phyloP scores from a whole-genome alignment of 2,113 vertebrate genomes.

The Nipponia nippon region DNA sequence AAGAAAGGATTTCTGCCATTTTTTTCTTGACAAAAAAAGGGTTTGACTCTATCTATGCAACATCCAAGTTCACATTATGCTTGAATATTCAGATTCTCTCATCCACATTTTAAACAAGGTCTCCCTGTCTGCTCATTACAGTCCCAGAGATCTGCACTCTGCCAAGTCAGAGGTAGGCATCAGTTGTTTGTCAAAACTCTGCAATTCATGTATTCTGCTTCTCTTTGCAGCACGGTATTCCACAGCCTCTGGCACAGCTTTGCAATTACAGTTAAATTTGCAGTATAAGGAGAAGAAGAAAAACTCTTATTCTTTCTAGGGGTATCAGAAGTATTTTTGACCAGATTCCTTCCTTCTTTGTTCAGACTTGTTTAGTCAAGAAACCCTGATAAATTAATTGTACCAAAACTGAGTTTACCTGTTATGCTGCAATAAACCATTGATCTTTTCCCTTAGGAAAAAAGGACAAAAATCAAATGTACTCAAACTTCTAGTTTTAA shows the following conservation, averaged over 20 bases:
- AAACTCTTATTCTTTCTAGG: background rate
- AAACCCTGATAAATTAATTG: background rate
- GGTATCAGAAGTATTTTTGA: background rate
- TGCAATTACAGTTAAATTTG: slow-evolving; percentile 68
- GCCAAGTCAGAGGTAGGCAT: slow-evolving; percentile 72
- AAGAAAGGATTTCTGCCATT: slow-evolving; percentile 24
- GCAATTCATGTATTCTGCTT: slow-evolving; percentile 63
- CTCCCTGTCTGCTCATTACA: slow-evolving; percentile 61
- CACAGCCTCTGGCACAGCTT: slow-evolving; percentile 74
- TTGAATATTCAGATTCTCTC: slow-evolving; percentile 73
- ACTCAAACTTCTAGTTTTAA: background rate
- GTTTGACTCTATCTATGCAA: slow-evolving; percentile 62
- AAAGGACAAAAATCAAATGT: background rate
- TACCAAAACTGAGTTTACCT: background rate
- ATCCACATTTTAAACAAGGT: slow-evolving; percentile 57
- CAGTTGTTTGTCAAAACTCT: slow-evolving; percentile 58
- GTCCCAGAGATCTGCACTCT: slow-evolving; percentile 65
- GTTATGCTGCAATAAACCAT: background rate
- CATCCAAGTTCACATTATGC: slow-evolving; percentile 66
- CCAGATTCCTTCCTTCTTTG: background rate
- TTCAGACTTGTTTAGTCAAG: background rate
- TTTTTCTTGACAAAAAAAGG: slow-evolving; percentile 62
- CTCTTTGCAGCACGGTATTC: slow-evolving; percentile 70
- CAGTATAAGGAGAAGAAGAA: slow-evolving; percentile 33
- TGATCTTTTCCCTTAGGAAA: background rate